Base-by-base conservation (phyloP, 53 echinoderm and acorn worm genomes). In the Holothuria leucospilota region DNA sequence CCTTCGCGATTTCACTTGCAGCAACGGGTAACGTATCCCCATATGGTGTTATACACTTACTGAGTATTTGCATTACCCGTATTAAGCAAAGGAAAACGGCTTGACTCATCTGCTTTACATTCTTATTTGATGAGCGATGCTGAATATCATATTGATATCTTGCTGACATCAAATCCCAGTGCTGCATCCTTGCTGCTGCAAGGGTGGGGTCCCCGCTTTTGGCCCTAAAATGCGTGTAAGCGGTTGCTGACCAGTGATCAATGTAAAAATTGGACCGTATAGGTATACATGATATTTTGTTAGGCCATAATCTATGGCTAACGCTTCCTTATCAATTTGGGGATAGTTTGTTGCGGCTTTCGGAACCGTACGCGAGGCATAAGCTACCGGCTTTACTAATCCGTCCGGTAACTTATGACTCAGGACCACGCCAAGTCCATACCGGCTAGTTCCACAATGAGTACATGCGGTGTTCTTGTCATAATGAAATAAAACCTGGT, bases 241-340 rank as follows among this genome's bases (percentile, higher is more conserved):
- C 6, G 86, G 90, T 59, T 90, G 85, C 12, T 90, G 90, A 66
- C 80, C 90, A 18, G 90, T 90, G n/a, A 90, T 28, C 71, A 90
- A 26, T 11, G 69, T 42, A 49, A 82, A 71, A 3, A 72, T 66
- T n/a, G 51, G 53, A 0, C 89, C 89, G 40, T 77, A 75, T 6
- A 89, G 59, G 20, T 85, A 64, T 3, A 85, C 30, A 25, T 89
- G 85, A 59, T 85, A 89, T 77, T 89, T 89, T 78, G 74, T 89
- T 66, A 89, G 24, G 6, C 85, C 89, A 65, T 66, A 89, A 0
- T 66, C 29, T 13, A 84, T 89, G 7, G 85, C 59, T 14, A 88
- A 61, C 5, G 62, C 65, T 60, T 87, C 80, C 13, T 81, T 87
- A 29, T 81, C 81, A 34, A 63, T 85, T 20, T 85, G 85, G 20